These are phyloP conservation scores for Drosophila kuntzei DNA, from an alignment of 2,888 invertebrate species.

Conservation along the genomic window DNA sequence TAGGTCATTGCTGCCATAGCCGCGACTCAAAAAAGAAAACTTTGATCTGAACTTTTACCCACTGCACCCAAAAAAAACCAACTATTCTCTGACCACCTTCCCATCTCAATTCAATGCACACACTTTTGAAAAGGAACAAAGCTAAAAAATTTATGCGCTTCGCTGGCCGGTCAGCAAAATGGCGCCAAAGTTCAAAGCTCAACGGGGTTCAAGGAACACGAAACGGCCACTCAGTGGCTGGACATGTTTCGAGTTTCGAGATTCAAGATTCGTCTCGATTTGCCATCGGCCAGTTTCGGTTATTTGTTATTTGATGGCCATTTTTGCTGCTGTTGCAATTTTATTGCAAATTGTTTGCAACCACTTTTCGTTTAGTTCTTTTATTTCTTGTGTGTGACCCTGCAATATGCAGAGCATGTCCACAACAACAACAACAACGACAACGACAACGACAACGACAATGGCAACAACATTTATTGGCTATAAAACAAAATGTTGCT, in stretches of 20 bases:
- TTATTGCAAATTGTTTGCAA: conserved; percentile 78
- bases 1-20: conserved; percentile 71
- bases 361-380: conserved; percentile 29
- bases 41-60: conserved; percentile 53
- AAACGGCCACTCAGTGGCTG: conserved; percentile 61
- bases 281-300: conserved; percentile 15
- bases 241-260: conserved; percentile 59
- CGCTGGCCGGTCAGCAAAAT: conserved; percentile 71
- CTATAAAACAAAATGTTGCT: conserved; percentile 68
- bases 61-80: not conserved
- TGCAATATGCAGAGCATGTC: conserved; percentile 74
- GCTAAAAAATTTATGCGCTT: conserved; percentile 72
- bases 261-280: conserved; percentile 24
- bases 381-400: conserved; percentile 51
- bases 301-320: conserved; percentile 35
- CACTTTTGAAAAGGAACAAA: conserved; percentile 42
- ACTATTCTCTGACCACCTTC: not conserved
- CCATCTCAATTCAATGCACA: not conserved
- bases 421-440: conserved; percentile 23
- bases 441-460: conserved; percentile 24
- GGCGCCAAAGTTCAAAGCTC: conserved; percentile 82
- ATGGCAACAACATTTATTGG: conserved; percentile 39
- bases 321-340: conserved; percentile 49
- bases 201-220: conserved; percentile 29
- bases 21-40: conserved; percentile 39